A percentile compares a stretch with the other conserved stretches of the same genome.
These are phyloP conservation scores for Onychomys torridus DNA, from an alignment of 2,797 vertebrate species.

Conservation along the genomic window DNA sequence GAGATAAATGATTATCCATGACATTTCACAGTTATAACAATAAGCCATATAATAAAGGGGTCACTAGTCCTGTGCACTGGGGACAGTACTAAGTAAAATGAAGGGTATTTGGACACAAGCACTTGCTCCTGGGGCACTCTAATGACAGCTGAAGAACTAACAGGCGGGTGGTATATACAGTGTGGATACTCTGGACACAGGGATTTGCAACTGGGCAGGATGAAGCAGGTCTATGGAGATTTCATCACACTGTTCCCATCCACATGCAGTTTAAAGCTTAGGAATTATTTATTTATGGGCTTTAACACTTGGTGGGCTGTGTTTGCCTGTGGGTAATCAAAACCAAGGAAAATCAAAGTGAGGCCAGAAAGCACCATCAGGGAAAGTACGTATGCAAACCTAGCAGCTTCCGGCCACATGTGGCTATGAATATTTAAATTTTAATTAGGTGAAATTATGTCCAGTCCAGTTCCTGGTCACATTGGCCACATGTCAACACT, in stretches of 20 bases:
- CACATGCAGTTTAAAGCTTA: background rate
- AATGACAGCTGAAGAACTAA: too few species aligned
- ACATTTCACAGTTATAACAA: background rate
- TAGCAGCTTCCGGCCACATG: background rate
- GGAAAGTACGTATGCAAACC: background rate
- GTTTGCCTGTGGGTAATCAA: background rate
- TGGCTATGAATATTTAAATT: background rate
- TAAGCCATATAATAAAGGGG: background rate
- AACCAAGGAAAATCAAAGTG: background rate
- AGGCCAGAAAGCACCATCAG: fast-evolving
- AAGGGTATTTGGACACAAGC: background rate
- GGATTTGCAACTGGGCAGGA: background rate
- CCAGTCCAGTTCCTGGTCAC: background rate
- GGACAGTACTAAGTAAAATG: background rate
- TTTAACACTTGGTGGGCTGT: background rate
- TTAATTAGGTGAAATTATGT: background rate
- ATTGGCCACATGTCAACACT: background rate
- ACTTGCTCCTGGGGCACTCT: background rate
- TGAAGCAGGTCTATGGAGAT: background rate
- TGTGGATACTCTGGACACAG: background rate
- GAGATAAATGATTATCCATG: background rate
- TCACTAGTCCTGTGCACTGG: background rate
- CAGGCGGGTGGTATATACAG: background rate
- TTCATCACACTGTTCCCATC: too few species aligned
- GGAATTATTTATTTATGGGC: background rate